Evolutionary conservation across 2,113 vertebrate genomes (phyloP).

Genomic region (Corythaixoides concolor): DNA sequence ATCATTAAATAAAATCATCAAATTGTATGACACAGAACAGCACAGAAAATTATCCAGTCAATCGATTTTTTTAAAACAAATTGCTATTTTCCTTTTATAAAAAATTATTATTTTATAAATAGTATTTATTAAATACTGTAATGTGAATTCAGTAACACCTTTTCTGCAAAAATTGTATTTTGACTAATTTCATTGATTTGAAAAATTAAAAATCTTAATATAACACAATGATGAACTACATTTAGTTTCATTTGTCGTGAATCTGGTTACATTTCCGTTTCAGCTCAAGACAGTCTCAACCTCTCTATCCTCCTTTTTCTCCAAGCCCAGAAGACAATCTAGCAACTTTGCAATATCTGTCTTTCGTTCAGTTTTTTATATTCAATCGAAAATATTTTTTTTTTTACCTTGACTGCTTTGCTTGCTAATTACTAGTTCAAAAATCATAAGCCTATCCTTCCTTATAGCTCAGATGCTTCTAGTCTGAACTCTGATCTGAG

Average conservation of each 20-base stretch:
- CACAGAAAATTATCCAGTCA: not conserved
- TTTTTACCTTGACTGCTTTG: not conserved
- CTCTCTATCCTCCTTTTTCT: not conserved
- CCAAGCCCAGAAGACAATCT: not conserved
- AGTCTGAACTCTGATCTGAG: not conserved
- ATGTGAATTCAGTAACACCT: fast-evolving
- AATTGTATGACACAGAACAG: not conserved
- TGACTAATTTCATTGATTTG: not conserved
- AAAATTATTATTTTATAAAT: not conserved
- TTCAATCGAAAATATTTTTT: not conserved
- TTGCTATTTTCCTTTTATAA: not conserved
- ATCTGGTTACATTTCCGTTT: not conserved
- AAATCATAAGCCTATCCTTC: not conserved
- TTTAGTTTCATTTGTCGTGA: not conserved
- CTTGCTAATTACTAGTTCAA: not conserved
- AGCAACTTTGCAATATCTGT: not conserved
- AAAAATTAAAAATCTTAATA: not conserved
- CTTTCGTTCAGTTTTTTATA: fast-evolving
- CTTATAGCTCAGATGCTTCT: not conserved
- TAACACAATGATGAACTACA: not conserved
- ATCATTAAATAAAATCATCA: not conserved
- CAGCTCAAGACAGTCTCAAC: not conserved
- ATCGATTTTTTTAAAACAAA: too few relatives aligned
- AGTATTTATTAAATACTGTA: not conserved
- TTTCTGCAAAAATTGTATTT: not conserved